These are phyloP conservation scores for Lamprotornis superbus DNA, from an alignment of 2,113 vertebrate species.

Conservation along the genomic window DNA sequence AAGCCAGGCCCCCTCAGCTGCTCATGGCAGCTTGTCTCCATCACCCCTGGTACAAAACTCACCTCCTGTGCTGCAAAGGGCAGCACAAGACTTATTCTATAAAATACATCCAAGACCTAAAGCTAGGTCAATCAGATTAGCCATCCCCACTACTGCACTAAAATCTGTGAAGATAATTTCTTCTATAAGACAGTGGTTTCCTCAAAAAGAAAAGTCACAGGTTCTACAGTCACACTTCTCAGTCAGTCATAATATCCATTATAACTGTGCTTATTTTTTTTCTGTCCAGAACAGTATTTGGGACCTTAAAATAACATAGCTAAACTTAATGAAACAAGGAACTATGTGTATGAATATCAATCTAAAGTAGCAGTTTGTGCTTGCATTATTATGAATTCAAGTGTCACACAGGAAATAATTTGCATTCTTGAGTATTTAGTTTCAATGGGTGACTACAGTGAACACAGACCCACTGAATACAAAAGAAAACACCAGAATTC, in stretches of 20 bases:
- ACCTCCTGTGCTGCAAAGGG: neutral
- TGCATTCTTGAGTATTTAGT: slow-evolving; percentile 16
- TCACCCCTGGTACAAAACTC: neutral
- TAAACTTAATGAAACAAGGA: neutral
- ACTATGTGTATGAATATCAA: neutral
- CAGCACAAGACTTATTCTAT: neutral
- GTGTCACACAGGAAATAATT: neutral
- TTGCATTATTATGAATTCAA: slow-evolving; percentile 36
- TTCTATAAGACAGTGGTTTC: neutral
- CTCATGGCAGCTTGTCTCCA: neutral
- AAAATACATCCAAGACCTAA: neutral
- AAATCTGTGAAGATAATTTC: neutral
- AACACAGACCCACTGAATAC: neutral
- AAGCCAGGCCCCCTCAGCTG: neutral
- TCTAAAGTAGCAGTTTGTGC: neutral
- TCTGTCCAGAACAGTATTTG: neutral
- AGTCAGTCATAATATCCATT: neutral
- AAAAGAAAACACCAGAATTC: neutral
- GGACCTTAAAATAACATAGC: neutral
- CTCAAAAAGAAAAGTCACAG: neutral
- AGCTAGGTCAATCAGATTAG: neutral
- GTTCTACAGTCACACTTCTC: neutral
- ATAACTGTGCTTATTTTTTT: neutral
- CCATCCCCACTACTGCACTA: neutral
- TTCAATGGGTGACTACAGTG: neutral